These are phyloP conservation scores for Poecilus cupreus DNA, from an alignment of 2,888 invertebrate genomes.

Conservation along the genomic window DNA sequence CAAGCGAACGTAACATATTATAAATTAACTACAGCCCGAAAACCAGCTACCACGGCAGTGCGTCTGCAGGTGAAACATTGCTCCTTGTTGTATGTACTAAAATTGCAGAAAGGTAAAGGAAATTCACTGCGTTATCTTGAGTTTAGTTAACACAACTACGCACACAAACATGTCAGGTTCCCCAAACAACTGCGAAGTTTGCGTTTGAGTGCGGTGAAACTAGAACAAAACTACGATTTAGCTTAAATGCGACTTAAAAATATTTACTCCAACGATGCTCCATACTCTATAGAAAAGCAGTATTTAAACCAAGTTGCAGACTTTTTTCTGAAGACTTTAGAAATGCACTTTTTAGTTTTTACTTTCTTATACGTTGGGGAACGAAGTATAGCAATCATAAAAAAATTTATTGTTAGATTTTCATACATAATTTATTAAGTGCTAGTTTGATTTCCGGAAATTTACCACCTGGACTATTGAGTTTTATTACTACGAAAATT, in stretches of 20 bases:
- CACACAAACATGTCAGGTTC: neutral
- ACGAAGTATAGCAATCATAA: no score
- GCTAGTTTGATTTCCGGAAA: no score
- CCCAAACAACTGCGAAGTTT: constrained; percentile 5
- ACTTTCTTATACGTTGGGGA: no score
- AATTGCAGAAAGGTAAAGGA: neutral
- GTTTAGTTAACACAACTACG: neutral
- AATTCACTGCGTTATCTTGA: neutral
- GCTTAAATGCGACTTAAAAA: neutral
- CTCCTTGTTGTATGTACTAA: neutral
- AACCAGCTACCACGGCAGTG: neutral
- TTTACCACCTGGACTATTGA: no score
- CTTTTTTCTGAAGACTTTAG: no score
- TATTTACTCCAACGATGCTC: neutral
- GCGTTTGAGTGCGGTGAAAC: neutral
- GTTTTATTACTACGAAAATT: no score
- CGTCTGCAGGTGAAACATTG: neutral
- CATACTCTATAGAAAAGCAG: neutral
- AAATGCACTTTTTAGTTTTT: no score
- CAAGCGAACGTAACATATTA: no score
- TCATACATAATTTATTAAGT: no score
- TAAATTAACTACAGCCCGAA: no score
- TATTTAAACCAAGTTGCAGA: no score
- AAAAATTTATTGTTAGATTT: no score
- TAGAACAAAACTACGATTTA: constrained; percentile 23